Conservation (phyloP, 2,797 vertebrate genomes). For the Clarias fuscus region DNA sequence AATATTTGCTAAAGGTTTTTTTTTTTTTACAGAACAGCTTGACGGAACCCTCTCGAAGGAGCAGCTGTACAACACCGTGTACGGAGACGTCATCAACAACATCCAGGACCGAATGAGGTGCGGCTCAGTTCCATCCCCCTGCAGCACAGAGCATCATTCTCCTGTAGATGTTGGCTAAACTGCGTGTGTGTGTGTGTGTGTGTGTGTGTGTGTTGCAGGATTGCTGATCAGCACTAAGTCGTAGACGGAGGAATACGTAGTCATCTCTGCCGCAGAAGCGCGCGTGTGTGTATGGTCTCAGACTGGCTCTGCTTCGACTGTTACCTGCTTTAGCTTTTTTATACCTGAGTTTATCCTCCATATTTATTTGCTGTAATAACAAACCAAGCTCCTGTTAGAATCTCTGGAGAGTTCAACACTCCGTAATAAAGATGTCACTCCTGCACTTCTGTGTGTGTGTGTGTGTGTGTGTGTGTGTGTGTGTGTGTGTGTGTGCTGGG, state of each 20-base stretch:
- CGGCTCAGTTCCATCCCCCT: neutral
- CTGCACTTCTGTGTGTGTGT: neutral
- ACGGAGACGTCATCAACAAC: slow-evolving; percentile 81
- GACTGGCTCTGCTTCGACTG: slow-evolving; percentile 17
- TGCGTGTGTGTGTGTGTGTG: neutral
- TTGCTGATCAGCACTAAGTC: slow-evolving; percentile 16
- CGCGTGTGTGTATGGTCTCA: neutral
- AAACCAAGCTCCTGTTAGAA: slow-evolving; percentile 1
- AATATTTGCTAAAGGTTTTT: too few relatives aligned
- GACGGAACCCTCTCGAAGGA: slow-evolving; percentile 86
- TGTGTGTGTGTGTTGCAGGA: slow-evolving; percentile 14
- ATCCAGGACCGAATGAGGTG: slow-evolving; percentile 77
- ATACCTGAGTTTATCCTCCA: neutral
- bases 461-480: neutral
- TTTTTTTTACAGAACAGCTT: slow-evolving; percentile 78
- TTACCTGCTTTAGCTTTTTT: slow-evolving; percentile 32
- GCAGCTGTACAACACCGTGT: slow-evolving; percentile 84
- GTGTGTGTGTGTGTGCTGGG: neutral
- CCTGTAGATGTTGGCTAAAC: neutral
- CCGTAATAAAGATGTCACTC: slow-evolving; percentile 10
- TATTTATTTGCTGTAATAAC: slow-evolving; percentile 36
- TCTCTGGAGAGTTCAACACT: neutral
- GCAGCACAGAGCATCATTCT: neutral
- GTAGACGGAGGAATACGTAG: slow-evolving; percentile 7
- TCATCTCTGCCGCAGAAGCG: slow-evolving; percentile 1